Evolutionary conservation across 2,797 vertebrate species (phyloP).

Genomic region (Chelmon rostratus): DNA sequence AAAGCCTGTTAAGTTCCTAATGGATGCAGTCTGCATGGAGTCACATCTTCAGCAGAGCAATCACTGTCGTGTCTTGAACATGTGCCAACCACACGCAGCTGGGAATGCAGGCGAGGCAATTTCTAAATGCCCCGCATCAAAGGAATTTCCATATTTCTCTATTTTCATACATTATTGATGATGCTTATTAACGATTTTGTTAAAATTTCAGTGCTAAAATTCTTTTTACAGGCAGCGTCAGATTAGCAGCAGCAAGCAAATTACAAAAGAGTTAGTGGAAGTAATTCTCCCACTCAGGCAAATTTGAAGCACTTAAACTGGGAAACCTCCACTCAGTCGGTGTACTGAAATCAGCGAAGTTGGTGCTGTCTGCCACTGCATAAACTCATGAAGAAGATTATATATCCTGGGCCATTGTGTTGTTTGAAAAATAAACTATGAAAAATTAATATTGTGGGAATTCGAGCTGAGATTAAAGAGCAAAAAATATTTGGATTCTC

Average conservation of each 20-base stretch:
- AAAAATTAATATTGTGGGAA: neutral
- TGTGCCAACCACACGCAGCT: conserved; percentile 26
- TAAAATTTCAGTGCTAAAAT: neutral
- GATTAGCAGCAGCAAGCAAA: neutral
- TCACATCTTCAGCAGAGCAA: conserved; percentile 47
- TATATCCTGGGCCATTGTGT: neutral
- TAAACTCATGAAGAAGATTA: neutral
- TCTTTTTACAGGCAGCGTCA: neutral
- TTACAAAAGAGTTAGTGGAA: neutral
- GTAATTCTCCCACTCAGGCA: neutral
- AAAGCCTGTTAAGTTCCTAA: conserved; percentile 51
- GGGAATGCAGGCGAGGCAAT: conserved; percentile 5
- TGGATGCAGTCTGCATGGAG: conserved; percentile 43
- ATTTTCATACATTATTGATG: conserved; percentile 18
- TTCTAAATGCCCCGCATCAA: conserved; percentile 12
- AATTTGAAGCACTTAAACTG: conserved; percentile 9
- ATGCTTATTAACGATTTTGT: neutral
- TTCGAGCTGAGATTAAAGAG: conserved; percentile 4
- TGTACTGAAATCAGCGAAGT: conserved; percentile 5
- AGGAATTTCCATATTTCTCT: conserved; percentile 7
- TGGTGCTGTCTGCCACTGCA: neutral
- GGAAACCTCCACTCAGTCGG: neutral
- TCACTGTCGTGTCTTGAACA: conserved; percentile 40
- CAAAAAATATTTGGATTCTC: neutral
- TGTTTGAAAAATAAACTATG: conserved; percentile 5